Evolutionary conservation across 2,113 vertebrate genomes (phyloP).

Genomic region (Prionailurus bengalensis): DNA sequence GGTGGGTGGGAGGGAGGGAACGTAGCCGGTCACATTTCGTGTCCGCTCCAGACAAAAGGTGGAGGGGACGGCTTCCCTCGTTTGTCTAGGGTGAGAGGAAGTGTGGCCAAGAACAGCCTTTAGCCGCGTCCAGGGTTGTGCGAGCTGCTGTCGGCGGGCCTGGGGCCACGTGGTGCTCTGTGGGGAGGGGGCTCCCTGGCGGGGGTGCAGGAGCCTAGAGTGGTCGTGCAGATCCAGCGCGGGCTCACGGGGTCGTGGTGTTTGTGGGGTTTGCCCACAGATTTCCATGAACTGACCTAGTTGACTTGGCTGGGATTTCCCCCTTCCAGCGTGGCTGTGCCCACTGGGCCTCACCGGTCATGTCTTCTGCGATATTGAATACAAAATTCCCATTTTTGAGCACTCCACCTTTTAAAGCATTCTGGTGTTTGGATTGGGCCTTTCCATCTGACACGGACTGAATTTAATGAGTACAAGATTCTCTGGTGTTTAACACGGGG

Average conservation of each 20-base stretch:
- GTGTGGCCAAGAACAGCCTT: neutral
- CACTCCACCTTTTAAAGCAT: accelerated
- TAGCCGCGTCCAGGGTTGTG: accelerated
- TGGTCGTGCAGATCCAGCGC: neutral
- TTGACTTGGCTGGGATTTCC: neutral
- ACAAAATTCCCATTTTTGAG: neutral
- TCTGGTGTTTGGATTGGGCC: neutral
- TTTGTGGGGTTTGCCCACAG: neutral
- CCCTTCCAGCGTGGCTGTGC: accelerated
- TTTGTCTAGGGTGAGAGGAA: neutral
- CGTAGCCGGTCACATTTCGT: neutral
- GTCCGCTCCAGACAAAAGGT: neutral
- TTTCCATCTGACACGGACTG: neutral
- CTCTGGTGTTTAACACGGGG: neutral
- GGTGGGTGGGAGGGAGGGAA: neutral
- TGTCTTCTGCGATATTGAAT: neutral
- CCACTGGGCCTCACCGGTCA: accelerated
- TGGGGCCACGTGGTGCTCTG: neutral
- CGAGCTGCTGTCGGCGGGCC: too few species aligned
- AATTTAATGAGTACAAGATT: neutral
- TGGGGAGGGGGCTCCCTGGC: neutral
- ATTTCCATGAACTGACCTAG: neutral
- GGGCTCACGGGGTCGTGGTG: neutral
- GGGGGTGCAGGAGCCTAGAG: neutral
- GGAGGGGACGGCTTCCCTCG: neutral